These are phyloP conservation scores for Python bivittatus DNA, from an alignment of 2,113 vertebrate species.

Conservation along the genomic window DNA sequence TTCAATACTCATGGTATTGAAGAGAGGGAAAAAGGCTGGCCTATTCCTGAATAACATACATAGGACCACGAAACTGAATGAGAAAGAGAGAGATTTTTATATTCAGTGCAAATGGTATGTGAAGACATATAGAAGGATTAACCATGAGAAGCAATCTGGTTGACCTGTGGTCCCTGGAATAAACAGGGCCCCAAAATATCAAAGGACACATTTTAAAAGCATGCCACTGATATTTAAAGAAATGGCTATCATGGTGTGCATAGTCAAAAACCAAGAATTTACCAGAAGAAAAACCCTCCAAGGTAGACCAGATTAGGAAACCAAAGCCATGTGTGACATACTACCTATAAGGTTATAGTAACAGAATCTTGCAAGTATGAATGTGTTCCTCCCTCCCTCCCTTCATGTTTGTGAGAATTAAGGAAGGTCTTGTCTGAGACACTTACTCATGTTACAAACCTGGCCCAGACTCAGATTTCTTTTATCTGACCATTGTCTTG, in stretches of 20 bases:
- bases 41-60: not conserved
- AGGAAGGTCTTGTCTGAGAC: not conserved
- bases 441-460: not conserved
- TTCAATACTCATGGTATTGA: conserved; percentile 19
- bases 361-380: not conserved
- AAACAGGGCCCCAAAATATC: not conserved
- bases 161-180: not conserved
- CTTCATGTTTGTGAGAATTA: not conserved
- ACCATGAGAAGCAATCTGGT: not conserved
- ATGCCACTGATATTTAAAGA: not conserved
- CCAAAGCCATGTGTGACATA: not conserved
- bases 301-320: not conserved
- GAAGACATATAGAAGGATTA: not conserved
- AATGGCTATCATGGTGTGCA: not conserved
- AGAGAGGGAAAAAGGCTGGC: not conserved
- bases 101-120: not conserved
- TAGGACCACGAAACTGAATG: not conserved
- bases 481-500: not conserved
- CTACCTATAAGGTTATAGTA: not conserved
- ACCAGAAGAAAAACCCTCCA: not conserved
- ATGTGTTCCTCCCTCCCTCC: not conserved
- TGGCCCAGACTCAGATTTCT: not conserved
- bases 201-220: not conserved
- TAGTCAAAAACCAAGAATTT: not conserved
- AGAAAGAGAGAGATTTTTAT: not conserved